phyloP scores from a whole-genome alignment of 2,113 vertebrate species.

The Corythoichthys haematopterus region DNA sequence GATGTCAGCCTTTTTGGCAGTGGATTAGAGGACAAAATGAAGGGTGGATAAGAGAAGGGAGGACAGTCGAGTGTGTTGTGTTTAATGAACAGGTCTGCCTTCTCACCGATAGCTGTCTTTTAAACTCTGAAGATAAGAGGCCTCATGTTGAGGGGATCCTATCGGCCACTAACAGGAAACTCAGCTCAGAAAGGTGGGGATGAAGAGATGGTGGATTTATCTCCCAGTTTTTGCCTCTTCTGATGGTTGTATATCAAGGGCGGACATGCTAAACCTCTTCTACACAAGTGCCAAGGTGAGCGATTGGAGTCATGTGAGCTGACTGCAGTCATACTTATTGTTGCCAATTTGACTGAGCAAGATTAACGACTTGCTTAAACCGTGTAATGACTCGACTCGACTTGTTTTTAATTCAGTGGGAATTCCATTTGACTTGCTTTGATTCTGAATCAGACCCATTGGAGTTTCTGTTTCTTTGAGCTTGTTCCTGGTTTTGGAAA shows the following conservation, averaged over 20 bases:
- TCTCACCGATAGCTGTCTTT: constrained; percentile 9
- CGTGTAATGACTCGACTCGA: too few relatives aligned
- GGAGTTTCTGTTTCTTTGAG: too few relatives aligned
- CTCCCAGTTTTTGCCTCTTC: not conserved
- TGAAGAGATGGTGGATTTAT: constrained; percentile 5
- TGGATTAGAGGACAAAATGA: constrained; percentile 31
- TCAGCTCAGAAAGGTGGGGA: constrained; percentile 17
- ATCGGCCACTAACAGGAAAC: constrained; percentile 6
- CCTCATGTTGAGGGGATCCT: constrained; percentile 5
- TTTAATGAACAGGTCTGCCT: constrained; percentile 34
- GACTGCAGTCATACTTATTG: not conserved
- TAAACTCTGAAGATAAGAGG: constrained; percentile 17
- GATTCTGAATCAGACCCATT: too few relatives aligned
- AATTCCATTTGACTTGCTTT: too few relatives aligned
- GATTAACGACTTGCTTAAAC: too few relatives aligned
- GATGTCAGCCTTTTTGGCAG: constrained; percentile 16
- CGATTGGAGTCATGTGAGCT: not conserved
- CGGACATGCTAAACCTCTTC: not conserved
- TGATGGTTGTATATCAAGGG: not conserved
- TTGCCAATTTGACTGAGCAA: not conserved
- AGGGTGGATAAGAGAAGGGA: constrained; percentile 16
- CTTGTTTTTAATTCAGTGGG: too few relatives aligned
- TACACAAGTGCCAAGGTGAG: not conserved
- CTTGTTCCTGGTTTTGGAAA: too few relatives aligned
- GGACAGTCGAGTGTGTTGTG: constrained; percentile 11